Evolutionary conservation across 2,113 vertebrate genomes (phyloP).

Genomic region (Pedetes capensis): DNA sequence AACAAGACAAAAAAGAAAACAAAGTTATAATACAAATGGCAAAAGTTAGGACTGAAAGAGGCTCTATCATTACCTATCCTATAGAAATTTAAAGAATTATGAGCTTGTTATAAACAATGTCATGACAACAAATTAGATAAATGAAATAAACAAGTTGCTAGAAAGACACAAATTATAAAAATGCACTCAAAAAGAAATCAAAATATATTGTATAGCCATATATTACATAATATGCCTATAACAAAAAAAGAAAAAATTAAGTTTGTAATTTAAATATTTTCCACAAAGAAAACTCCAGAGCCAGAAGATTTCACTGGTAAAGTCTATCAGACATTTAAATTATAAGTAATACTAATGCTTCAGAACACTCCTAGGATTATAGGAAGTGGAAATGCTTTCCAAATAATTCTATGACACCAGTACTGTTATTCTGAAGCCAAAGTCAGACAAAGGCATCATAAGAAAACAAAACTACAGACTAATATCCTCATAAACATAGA

Average conservation of each 20-base stretch:
- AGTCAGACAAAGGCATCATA: too few species aligned
- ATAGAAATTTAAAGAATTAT: slow-evolving; percentile 6
- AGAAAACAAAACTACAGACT: too few species aligned
- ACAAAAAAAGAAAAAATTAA: too few species aligned
- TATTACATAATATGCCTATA: too few species aligned
- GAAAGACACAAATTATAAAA: neutral
- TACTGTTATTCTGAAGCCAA: too few species aligned
- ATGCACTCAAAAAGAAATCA: neutral
- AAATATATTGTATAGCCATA: neutral
- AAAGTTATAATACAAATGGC: neutral
- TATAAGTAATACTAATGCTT: neutral
- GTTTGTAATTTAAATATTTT: too few species aligned
- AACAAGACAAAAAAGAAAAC: neutral
- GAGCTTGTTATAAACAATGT: neutral
- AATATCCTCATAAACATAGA: too few species aligned
- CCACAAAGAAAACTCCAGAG: too few species aligned
- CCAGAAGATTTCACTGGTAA: neutral
- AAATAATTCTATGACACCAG: neutral
- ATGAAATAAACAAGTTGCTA: too few species aligned
- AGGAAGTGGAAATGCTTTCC: neutral
- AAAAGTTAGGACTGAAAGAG: neutral
- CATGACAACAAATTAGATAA: too few species aligned
- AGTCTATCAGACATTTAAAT: slow-evolving; percentile 6
- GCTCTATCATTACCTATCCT: neutral
- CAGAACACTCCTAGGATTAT: neutral